Evolutionary conservation across 2,888 invertebrate species (phyloP), one percentile per base, ranked within the genome.

Genomic region (Dynastes grantii): DNA sequence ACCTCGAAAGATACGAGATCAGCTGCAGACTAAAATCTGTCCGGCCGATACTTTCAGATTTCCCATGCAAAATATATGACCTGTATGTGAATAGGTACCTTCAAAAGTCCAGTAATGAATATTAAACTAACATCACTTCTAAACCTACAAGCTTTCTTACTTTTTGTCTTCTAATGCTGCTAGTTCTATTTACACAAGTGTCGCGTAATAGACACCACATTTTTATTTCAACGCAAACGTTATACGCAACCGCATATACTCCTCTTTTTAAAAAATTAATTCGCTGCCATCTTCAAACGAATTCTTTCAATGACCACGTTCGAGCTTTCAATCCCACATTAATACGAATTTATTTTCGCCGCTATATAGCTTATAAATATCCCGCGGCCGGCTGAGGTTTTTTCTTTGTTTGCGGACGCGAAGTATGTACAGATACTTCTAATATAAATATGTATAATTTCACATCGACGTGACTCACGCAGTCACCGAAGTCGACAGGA

Each of bases 401-500:
- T 58, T 75, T 75, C 73, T 75, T 75, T 75, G 73, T 75, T 75
- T 49, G 61, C 61, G 27, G 40, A 22, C 11, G 11, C 45, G 45
- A 45, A 45, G 45, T 45, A 58, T 45, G 37, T 61, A 73, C 22
- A 22, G 16, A 67, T 67, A 67, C 65, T 45, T 45, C 49, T 68
- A 40, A 75, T 75, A 75, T 75, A 75, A 75, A 75, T 75, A 49
- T 40, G 61, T 27, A 75, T 61, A 75, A 75, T 61, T 61, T 75
- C 73, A 68, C 67, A 68, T 77, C 77, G 22, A 58, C 27, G 68
- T 77, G 77, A 68, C 45, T 58, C 67, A 68, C 37, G 13, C 37
- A 37, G 77, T 68, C 77, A 49, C 16, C 61, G 67, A 81, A 81
- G 82, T 78, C 80, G 84, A 84, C 85, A 85, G 86, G 85, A 86